Percentiles rank a stretch among this genome's conserved stretches.
phyloP scores from a whole-genome alignment of 2,888 invertebrate genomes.

The Elaeidobius kamerunicus region DNA sequence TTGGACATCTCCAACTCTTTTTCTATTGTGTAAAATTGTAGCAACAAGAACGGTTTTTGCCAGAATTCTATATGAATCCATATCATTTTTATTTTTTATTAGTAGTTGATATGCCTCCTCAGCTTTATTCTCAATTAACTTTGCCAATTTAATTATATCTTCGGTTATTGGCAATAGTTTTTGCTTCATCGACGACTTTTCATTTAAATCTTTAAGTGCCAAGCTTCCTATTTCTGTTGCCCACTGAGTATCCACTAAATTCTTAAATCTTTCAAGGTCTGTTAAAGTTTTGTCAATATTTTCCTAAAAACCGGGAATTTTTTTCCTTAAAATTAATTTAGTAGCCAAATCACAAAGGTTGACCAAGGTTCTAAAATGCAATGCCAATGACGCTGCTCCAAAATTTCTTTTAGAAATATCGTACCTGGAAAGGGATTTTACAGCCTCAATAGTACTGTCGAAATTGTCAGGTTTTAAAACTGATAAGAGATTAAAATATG shows the following conservation, averaged over 20 bases:
- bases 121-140: constrained; percentile 30
- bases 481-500: neutral
- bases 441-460: neutral
- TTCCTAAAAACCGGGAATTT: constrained; percentile 8
- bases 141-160: constrained; percentile 33
- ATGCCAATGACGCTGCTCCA: constrained; percentile 26
- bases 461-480: constrained; percentile 5
- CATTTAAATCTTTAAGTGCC: constrained; percentile 5
- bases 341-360: constrained; percentile 27
- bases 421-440: constrained; percentile 15
- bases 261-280: constrained; percentile 20
- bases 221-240: constrained; percentile 1
- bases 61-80: constrained; percentile 31
- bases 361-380: constrained; percentile 29
- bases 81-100: constrained; percentile 9
- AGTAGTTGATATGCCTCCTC: constrained; percentile 5
- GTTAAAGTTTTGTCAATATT: constrained; percentile 12
- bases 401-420: constrained; percentile 26
- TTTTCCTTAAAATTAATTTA: constrained; percentile 27
- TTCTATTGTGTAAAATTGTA: constrained; percentile 35
- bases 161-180: constrained; percentile 15
- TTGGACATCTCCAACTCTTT: constrained; percentile 36
- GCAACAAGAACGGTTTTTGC: constrained; percentile 32
- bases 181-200: constrained; percentile 9
- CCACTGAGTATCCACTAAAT: constrained; percentile 3